phyloP scores from a whole-genome alignment of 1,140 invertebrate genomes.

The Cylas formicarius region DNA sequence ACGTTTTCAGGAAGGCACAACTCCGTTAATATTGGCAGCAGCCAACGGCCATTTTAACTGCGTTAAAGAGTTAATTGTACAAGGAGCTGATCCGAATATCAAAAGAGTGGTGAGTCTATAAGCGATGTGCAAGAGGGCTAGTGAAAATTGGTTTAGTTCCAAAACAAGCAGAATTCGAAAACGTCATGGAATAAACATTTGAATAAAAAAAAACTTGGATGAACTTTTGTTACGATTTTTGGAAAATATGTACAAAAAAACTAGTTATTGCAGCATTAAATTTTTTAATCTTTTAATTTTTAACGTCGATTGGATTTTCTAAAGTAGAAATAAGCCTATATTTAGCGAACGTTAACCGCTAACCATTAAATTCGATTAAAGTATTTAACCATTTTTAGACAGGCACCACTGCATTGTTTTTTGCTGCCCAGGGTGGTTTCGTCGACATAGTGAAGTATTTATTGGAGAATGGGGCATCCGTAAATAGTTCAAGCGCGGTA shows the following conservation, averaged over 20 bases:
- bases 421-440: slow-evolving; percentile 84
- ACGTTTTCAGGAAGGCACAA: slow-evolving; percentile 75
- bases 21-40: slow-evolving; percentile 81
- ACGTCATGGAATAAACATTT: too few species aligned
- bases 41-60: slow-evolving; percentile 83
- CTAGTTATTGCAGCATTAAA: neutral
- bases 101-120: slow-evolving; percentile 64
- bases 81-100: slow-evolving; percentile 79
- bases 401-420: slow-evolving; percentile 85
- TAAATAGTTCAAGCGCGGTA: slow-evolving; percentile 77
- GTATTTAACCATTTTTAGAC: slow-evolving; percentile 72
- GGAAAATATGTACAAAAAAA: neutral
- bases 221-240: neutral
- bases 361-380: too few species aligned
- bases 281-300: neutral
- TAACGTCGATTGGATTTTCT: slow-evolving; percentile 6
- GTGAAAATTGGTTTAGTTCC: too few species aligned
- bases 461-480: slow-evolving; percentile 65
- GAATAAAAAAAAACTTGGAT: slow-evolving; percentile 3
- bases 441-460: slow-evolving; percentile 71
- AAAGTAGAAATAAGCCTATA: too few species aligned
- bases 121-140: too few species aligned
- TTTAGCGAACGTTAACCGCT: too few species aligned
- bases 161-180: too few species aligned
- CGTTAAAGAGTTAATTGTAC: slow-evolving; percentile 75